Evolutionary conservation across 1,140 invertebrate genomes (phyloP), one percentile per base, ranked within the genome.

Genomic region (Lepidurus arcticus): DNA sequence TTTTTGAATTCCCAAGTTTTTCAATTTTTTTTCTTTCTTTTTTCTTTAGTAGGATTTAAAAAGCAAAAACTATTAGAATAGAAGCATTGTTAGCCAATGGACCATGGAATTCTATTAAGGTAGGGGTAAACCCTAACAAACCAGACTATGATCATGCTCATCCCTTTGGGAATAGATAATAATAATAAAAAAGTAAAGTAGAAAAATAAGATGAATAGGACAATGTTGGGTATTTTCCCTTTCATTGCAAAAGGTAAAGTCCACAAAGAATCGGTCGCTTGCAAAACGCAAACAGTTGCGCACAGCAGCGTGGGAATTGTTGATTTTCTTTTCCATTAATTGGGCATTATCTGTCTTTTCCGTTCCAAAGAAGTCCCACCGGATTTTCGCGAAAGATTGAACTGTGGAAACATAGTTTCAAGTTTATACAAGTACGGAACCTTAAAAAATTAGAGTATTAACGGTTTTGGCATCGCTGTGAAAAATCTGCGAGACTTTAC

Each of bases 141-240:
- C 16, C 53, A 13, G 53, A 65, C 53, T 65, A 65, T 65, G 53
- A 65, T 65, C 53, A 65, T 65, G 53, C n/a, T 65, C 53, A 65
- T 65, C n/a, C 16, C 53, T 65, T 65, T 21, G 16, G 6, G 16
- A 21, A 65, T 34, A 34, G n/a, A 34, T 34, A 34, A 3, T 34
- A 34, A 34, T 34, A 34, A 34, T 34, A 34, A 34, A 34, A 34
- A 34, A 34, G 34, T 34, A 34, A 34, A 3, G 34, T 34, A 11
- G n/a, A 13, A 65, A 13, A 65, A 65, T 65, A n/a, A 65, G 53
- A 65, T 21, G 21, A 65, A 65, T 16, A 21, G 53, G 13, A 65
- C 16, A 65, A 65, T 65, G 53, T 13, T 65, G 8, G 53, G 13
- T 65, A 65, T 65, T 65, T 65, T 21, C 6, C 53, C 53, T 65